phyloP scores from a whole-genome alignment of 2,888 invertebrate species.

The Choreutis nemorana region DNA sequence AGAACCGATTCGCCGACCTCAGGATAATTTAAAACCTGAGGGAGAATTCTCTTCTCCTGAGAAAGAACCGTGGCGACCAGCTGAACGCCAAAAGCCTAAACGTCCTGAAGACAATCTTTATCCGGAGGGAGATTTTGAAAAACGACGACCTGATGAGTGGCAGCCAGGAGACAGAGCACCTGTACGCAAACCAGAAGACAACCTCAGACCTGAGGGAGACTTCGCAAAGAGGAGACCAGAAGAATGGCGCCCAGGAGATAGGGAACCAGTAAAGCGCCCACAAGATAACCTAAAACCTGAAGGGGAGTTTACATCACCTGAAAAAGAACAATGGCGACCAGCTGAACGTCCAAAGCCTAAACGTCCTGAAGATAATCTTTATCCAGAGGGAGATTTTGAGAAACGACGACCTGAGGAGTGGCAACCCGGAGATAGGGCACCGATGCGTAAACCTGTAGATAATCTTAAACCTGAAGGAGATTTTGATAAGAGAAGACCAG shows the following conservation, averaged over 20 bases:
- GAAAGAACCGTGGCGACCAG: conserved; percentile 46
- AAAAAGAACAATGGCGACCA: conserved; percentile 53
- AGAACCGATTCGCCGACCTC: conserved; percentile 38
- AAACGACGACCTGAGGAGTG: conserved; percentile 42
- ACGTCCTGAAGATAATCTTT: conserved; percentile 51
- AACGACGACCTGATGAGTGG: conserved; percentile 27
- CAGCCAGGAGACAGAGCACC: conserved; percentile 35
- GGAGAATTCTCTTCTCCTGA: conserved; percentile 45
- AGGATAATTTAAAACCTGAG: conserved; percentile 62
- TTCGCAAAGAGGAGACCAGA: conserved; percentile 28
- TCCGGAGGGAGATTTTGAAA: conserved; percentile 29
- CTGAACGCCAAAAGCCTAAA: conserved; percentile 43
- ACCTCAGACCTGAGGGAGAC: conserved; percentile 42
- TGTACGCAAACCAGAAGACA: conserved; percentile 60
- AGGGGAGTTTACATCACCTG: conserved; percentile 63
- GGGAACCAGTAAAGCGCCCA: conserved; percentile 34
- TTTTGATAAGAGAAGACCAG: conserved; percentile 45
- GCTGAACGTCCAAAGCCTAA: conserved; percentile 56
- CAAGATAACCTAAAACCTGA: conserved; percentile 49
- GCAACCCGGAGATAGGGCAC: conserved; percentile 38
- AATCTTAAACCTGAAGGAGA: conserved; percentile 48
- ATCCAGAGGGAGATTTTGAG: conserved; percentile 52
- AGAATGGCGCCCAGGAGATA: conserved; percentile 39
- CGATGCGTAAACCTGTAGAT: conserved; percentile 37
- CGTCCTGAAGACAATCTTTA: conserved; percentile 41